Evolutionary conservation across 1,140 invertebrate species (phyloP).

Genomic region (Thaumatotibia leucotreta): DNA sequence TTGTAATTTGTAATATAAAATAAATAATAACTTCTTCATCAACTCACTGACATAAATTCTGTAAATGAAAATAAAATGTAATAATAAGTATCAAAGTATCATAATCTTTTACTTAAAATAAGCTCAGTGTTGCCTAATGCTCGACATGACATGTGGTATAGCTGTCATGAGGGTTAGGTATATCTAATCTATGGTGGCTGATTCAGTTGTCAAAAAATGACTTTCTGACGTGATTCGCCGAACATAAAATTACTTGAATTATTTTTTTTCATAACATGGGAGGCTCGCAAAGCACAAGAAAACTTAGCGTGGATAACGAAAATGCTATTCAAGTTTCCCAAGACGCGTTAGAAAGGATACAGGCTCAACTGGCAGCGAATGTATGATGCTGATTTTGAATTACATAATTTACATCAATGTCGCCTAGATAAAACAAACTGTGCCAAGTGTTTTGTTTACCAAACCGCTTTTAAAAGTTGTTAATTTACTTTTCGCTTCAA

Average conservation of each 20-base stretch:
- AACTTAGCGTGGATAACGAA: conserved; percentile 66
- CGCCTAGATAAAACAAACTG: conserved; percentile 42
- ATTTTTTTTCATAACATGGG: conserved; percentile 63
- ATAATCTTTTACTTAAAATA: too few relatives aligned
- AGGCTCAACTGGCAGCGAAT: conserved; percentile 57
- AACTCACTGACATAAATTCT: too few relatives aligned
- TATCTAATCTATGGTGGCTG: neutral
- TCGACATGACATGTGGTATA: neutral
- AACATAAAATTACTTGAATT: conserved; percentile 50
- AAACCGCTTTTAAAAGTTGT: neutral
- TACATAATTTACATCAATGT: conserved; percentile 74
- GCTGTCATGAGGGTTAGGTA: neutral
- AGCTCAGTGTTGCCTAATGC: neutral
- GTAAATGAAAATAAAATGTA: too few relatives aligned
- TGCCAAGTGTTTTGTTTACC: conserved; percentile 6
- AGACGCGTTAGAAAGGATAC: conserved; percentile 67
- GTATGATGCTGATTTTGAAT: conserved; percentile 58
- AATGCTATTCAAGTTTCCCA: conserved; percentile 68
- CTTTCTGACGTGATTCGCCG: conserved; percentile 63
- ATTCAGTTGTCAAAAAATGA: conserved; percentile 55
- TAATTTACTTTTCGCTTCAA: neutral
- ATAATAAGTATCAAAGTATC: too few relatives aligned
- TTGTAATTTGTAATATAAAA: neutral
- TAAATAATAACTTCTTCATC: too few relatives aligned
- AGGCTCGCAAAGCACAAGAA: conserved; percentile 65